Base-by-base conservation (phyloP, 2,797 vertebrate species). In the Apodemus agrarius region DNA sequence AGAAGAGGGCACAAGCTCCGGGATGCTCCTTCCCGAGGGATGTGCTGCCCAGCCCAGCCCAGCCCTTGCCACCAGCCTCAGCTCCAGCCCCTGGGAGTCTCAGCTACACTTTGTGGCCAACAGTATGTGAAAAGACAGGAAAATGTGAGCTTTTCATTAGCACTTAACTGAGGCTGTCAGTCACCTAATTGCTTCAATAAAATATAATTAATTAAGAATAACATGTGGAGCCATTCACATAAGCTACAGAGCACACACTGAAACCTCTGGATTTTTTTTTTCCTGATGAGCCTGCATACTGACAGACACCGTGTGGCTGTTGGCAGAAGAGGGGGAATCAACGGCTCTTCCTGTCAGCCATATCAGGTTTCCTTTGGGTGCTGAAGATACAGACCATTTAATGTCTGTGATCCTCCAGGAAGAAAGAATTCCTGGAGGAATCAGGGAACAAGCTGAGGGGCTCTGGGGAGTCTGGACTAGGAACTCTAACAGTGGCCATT, bases 131-230 rank as follows among this genome's bases (percentile, higher is more conserved):
- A 80, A 92, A 69, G 90, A 63, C 24, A 24, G 0, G 83, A 91
- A 69, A 89, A 79, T 63, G 46, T 0, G 4, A 88, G 16, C 49
- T 43, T 75, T 85, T 57, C 34, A 69, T 90, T 92, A 94, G 61
- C 2, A 49, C 94, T 87, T 96, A 89, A 87, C 76, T 0, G 2
- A 31, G 29, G 81, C 11, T 96, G 59, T 67, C 96, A 96, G 76
- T 61, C 65, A 89, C 89, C 94, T 93, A 90, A 37, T 1, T 61
- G 93, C 89, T 76, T 95, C 90, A 93, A 61, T 65, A 95, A 97
- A 96, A 91, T 82, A 83, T 40, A 97, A 89, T 95, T 85, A 95
- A 97, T 97, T 57, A 97, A 84, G 86, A 75, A 91, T 54, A 95
- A 92, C 29, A 6, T 2, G 69, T 6, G 11, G 95, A 80, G 34